A percentile compares a stretch with the other conserved stretches of the same genome.
Conservation (phyloP, 2,888 invertebrate species). For the Volucella inflata region DNA sequence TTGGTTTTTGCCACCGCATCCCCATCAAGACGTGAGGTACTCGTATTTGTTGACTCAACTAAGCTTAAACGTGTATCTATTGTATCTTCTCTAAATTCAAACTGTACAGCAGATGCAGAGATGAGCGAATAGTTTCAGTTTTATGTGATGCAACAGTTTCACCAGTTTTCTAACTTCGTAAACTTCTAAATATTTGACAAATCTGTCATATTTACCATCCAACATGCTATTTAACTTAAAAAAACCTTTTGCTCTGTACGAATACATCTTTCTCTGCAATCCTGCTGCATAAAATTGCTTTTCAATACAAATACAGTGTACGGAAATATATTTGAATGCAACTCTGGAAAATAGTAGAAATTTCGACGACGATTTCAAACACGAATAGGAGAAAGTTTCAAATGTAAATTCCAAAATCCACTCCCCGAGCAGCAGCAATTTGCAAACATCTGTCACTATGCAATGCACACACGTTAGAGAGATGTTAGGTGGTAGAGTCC, state of each 20-base stretch:
- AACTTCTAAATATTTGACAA: neutral
- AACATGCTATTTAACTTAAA: neutral
- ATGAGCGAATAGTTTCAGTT: neutral
- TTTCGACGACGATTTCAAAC: slow-evolving; percentile 23
- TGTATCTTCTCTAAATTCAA: neutral
- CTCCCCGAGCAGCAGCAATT: slow-evolving; percentile 5
- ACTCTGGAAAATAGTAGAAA: neutral
- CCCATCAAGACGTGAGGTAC: neutral
- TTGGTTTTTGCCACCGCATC: neutral
- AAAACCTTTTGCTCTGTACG: neutral
- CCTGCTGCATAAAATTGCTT: slow-evolving; percentile 23
- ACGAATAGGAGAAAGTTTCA: slow-evolving; percentile 42
- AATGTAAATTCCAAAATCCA: slow-evolving; percentile 64
- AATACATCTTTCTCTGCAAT: neutral
- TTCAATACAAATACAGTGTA: slow-evolving; percentile 26
- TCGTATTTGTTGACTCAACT: slow-evolving; percentile 16
- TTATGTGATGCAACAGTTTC: neutral
- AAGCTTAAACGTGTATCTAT: neutral
- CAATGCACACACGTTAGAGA: neutral
- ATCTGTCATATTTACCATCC: slow-evolving; percentile 10
- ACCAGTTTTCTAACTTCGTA: no score
- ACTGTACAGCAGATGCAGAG: neutral
- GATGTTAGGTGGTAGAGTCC: neutral
- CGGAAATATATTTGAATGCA: neutral
- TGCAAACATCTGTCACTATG: slow-evolving; percentile 14